A percentile compares a stretch with the other conserved stretches of the same genome.
Conservation (phyloP, 2,888 invertebrate species). For the Anagyrus pseudococci region DNA sequence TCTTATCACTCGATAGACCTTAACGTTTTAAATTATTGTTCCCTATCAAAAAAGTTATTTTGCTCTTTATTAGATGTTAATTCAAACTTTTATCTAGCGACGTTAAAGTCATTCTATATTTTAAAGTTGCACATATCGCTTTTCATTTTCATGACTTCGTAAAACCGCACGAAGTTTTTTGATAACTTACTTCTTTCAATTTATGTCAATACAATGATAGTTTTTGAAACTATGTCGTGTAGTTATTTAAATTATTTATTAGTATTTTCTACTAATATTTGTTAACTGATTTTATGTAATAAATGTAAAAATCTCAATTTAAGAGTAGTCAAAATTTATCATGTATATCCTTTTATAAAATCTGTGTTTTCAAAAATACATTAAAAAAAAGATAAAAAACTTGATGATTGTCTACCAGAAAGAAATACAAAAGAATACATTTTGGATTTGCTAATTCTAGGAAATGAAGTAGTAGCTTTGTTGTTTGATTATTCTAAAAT, state of each 20-base stretch:
- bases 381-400: no score
- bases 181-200: constrained; percentile 3
- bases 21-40: constrained; percentile 19
- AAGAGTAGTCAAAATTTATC: constrained; percentile 14
- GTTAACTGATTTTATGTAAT: no score
- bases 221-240: neutral
- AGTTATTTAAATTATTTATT: constrained; percentile 8
- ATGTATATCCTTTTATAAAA: no score
- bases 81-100: constrained; percentile 14
- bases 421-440: no score
- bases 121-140: constrained; percentile 27
- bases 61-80: constrained; percentile 1
- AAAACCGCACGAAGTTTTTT: constrained; percentile 16
- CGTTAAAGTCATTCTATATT: constrained; percentile 11
- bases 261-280: constrained; percentile 1
- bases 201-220: neutral
- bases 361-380: no score
- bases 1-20: constrained; percentile 35
- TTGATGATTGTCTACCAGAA: no score
- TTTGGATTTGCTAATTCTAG: no score
- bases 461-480: neutral
- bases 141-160: constrained; percentile 12
- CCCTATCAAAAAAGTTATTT: neutral
- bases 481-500: constrained; percentile 21
- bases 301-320: constrained; percentile 12